phyloP scores from a whole-genome alignment of 2,888 invertebrate species.

The Pseudococcus jackbeardsleyi region DNA sequence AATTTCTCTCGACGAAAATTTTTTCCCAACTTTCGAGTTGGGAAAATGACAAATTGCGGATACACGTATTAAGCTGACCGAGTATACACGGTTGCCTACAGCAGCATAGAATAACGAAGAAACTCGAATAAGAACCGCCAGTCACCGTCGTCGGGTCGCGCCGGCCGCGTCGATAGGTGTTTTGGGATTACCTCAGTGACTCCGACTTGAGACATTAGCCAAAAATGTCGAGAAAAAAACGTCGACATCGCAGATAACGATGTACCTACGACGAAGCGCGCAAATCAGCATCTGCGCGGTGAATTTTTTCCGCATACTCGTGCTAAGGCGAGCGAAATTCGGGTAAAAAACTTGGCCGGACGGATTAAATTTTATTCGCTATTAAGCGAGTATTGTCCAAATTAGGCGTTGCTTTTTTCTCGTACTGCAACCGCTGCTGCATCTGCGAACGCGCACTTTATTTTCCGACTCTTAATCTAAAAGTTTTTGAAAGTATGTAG shows the following conservation, averaged over 20 bases:
- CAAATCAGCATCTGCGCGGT: too few species aligned
- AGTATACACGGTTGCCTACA: too few species aligned
- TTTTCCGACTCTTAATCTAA: neutral
- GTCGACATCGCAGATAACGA: neutral
- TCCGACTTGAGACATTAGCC: too few species aligned
- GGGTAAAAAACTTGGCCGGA: neutral
- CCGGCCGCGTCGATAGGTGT: neutral
- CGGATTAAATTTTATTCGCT: neutral
- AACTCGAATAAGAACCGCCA: neutral
- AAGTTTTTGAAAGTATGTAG: constrained; percentile 3
- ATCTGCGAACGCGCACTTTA: neutral
- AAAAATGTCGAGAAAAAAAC: neutral
- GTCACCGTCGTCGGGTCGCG: neutral
- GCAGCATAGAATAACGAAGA: neutral
- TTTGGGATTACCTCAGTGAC: neutral
- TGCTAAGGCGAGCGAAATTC: neutral
- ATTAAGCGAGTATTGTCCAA: constrained; percentile 29
- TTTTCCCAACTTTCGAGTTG: neutral
- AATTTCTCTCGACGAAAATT: neutral
- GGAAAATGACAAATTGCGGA: neutral
- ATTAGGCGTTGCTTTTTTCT: constrained; percentile 12
- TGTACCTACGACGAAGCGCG: too few species aligned
- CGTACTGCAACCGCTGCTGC: neutral
- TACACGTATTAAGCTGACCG: too few species aligned
- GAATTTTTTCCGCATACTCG: too few species aligned